Evolutionary conservation across 2,888 invertebrate species (phyloP), one percentile per base, ranked within the genome.

Genomic region (Cephus nigrinus): DNA sequence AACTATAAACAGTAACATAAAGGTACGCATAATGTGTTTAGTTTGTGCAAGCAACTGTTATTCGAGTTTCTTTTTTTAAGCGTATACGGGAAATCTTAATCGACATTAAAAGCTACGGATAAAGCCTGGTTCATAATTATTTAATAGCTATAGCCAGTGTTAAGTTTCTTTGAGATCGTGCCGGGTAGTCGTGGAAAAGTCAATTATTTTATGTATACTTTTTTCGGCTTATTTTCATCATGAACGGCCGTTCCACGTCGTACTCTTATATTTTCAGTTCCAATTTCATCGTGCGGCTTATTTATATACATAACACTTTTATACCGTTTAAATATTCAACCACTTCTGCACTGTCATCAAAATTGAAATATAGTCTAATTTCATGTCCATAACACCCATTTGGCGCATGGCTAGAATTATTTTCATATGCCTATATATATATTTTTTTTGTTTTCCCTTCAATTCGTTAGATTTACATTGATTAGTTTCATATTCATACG

Each of bases 301-400:
- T 36, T 82, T 86, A 86, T 88, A 80, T 85, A 88, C 85, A 87
- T 81, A 83, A 81, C 82, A 86, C 76, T 78, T 74, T 85, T 84
- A 73, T 75, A 74, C 74, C 75, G 76, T 81, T 81, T 76, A 76
- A 74, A 55, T 23, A 9, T 23, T 23, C 23, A 55, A 55, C 36
- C 72, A 75, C 73, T 68, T 36, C 77, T 69, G 71, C 71, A 75
- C 40, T 80, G 76, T 84, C 80, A 83, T 75, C 68, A 75, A 55
- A 75, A 86, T 84, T 84, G 81, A 81, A 84, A 87, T 86, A 87
- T 55, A 55, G 82, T 79, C 83, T 86, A 88, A 84, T 82, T 80
- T 86, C 78, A 79, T 84, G 80, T 85, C 82, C 76, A 72, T 75
- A 68, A 81, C 75, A 73, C 75, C 72, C 74, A 77, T 77, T 55